A percentile compares a stretch with the other conserved stretches of the same genome.
These are phyloP conservation scores for Cetoscarus ocellatus DNA, from an alignment of 2,797 vertebrate species.

Conservation along the genomic window DNA sequence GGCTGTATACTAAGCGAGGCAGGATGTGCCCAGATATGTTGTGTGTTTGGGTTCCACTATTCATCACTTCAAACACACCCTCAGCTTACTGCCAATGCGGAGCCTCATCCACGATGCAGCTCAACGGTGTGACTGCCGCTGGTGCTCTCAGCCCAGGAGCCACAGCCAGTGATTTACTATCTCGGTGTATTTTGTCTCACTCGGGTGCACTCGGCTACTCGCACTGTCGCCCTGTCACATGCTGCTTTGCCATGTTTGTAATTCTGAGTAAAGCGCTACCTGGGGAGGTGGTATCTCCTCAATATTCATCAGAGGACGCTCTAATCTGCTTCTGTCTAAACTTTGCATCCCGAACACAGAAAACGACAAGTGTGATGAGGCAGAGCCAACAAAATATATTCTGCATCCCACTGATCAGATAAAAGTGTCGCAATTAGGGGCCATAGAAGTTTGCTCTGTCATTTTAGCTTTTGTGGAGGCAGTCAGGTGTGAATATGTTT, in stretches of 20 bases:
- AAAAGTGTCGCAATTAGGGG: constrained; percentile 60
- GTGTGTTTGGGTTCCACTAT: constrained; percentile 69
- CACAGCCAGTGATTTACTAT: constrained; percentile 79
- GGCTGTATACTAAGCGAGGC: constrained; percentile 58
- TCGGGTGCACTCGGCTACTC: constrained; percentile 66
- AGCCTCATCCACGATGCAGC: constrained; percentile 61
- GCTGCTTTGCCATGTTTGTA: constrained; percentile 66
- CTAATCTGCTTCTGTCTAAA: constrained; percentile 53
- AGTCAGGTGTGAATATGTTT: constrained; percentile 27
- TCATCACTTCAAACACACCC: constrained; percentile 72
- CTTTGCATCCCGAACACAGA: constrained; percentile 45
- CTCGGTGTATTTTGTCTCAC: constrained; percentile 76
- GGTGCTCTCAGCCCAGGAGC: constrained; percentile 59
- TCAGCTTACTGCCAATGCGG: constrained; percentile 64
- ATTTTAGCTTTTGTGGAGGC: constrained; percentile 47
- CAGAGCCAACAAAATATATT: no score
- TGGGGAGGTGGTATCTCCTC: constrained; percentile 55
- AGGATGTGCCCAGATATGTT: constrained; percentile 64
- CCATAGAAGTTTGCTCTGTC: constrained; percentile 40
- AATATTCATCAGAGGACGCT: constrained; percentile 63
- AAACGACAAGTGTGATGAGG: constrained; percentile 32
- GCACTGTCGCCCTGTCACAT: constrained; percentile 63
- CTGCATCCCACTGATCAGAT: constrained; percentile 52
- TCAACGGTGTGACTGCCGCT: constrained; percentile 59
- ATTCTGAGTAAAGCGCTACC: constrained; percentile 63